These are phyloP conservation scores for Timandra comae DNA, from an alignment of 2,888 invertebrate genomes.

Conservation along the genomic window DNA sequence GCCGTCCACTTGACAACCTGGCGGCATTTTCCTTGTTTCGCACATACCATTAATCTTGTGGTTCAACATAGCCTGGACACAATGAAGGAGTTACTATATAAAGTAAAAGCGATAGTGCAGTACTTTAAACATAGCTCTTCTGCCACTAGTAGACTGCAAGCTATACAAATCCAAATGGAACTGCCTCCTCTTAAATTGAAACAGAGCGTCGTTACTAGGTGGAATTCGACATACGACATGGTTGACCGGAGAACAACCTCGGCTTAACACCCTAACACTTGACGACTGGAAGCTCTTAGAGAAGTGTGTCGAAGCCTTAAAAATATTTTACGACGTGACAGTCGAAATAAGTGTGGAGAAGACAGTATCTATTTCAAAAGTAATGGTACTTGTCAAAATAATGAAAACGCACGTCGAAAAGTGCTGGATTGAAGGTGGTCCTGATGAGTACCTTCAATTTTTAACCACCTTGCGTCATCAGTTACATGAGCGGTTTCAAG, in stretches of 20 bases:
- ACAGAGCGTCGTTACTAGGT: constrained; percentile 12
- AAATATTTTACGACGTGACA: constrained; percentile 14
- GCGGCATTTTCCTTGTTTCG: constrained; percentile 22
- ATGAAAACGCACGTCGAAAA: constrained; percentile 5
- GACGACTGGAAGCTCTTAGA: constrained; percentile 11
- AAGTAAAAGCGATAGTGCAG: constrained; percentile 18
- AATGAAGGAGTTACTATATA: constrained; percentile 6
- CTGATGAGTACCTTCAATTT: not conserved
- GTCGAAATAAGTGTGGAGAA: constrained; percentile 14
- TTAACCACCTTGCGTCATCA: constrained; percentile 4
- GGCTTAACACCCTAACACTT: constrained; percentile 4
- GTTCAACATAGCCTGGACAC: constrained; percentile 11
- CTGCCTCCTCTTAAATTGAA: constrained; percentile 8
- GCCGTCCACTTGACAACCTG: constrained; percentile 16
- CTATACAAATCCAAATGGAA: constrained; percentile 12
- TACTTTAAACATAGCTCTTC: constrained; percentile 15
- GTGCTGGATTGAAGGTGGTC: constrained; percentile 1
- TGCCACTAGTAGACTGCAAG: constrained; percentile 5
- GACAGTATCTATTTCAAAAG: constrained; percentile 12
- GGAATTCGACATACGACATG: constrained; percentile 18
- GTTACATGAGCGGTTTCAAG: constrained; percentile 9
- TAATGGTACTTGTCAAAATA: constrained; percentile 6
- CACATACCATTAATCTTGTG: constrained; percentile 20
- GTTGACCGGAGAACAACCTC: constrained; percentile 1
- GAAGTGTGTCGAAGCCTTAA: constrained; percentile 1